Evolutionary conservation across 2,113 vertebrate genomes (phyloP), one percentile per base, ranked within the genome.

Genomic region (Oreochromis tanganicae): DNA sequence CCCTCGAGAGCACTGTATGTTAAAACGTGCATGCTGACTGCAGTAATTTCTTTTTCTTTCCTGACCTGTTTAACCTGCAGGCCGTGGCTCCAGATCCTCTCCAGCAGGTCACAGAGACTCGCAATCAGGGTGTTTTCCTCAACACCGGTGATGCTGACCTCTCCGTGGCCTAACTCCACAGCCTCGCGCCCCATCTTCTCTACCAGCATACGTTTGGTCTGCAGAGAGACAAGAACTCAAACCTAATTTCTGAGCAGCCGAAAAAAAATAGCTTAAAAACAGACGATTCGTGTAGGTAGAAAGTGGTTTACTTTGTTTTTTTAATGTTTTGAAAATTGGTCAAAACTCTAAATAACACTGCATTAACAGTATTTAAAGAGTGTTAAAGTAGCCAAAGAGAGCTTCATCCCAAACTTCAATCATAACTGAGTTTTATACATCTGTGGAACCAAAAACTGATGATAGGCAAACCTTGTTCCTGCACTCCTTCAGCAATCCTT

Each of bases 121-220:
- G 99, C 99, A 5, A 99, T 99, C 90, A 99, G 93, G 0, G 98
- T 99, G 93, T 99, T 99, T 93, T 99, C 98, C 92, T 99, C 98
- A 32, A 99, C 94, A 9, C 98, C 99, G 0, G 98, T 99, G 91
- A 99, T 98, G 92, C 97, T 99, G 55, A 97, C 98, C 90, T 99
- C 98, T 27, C 98, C 99, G 1, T 99, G 99, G 75, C 99, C 99
- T 90, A 99, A 94, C 83, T 99, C 99, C 55, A 99, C 98, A 0
- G 98, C 98, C 94, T 99, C 98, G 1, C 98, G 97, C 19, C 98
- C 98, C 99, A 99, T 99, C 94, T 99, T 99, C 94, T 99, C 98
- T 68, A 99, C 99, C 94, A 99, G 92, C 98, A 99, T 99, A 14
- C 98, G 97, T 84, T 99, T 99, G 16, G 98, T 99, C 99, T 99